These are phyloP conservation scores for Drosophila colorata DNA, from an alignment of 2,888 invertebrate species.

Conservation along the genomic window DNA sequence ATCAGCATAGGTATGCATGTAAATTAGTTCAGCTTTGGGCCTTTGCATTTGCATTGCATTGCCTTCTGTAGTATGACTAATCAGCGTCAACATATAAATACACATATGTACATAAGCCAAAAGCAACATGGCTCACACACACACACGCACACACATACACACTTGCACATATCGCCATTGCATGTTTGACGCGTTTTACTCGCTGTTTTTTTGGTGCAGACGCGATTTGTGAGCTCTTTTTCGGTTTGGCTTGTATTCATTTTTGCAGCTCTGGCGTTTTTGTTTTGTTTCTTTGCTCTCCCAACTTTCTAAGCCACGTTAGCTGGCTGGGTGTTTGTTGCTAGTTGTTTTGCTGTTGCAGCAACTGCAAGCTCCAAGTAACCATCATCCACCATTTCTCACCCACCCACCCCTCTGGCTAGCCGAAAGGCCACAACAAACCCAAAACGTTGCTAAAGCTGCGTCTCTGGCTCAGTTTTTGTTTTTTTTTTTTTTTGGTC, in stretches of 20 bases:
- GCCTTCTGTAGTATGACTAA: slow-evolving; percentile 69
- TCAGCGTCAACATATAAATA: slow-evolving; percentile 35
- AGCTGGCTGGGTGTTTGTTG: slow-evolving; percentile 13
- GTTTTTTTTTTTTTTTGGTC: slow-evolving; percentile 57
- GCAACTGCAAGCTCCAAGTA: slow-evolving; percentile 31
- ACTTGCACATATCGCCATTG: slow-evolving; percentile 31
- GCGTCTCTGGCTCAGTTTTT: slow-evolving; percentile 7
- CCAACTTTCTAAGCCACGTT: slow-evolving; percentile 56
- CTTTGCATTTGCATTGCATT: slow-evolving; percentile 40
- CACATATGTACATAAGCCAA: slow-evolving; percentile 15
- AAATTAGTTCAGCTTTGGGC: slow-evolving; percentile 69
- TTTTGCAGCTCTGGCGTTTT: slow-evolving; percentile 34
- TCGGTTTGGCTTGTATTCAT: slow-evolving; percentile 35
- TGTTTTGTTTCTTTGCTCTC: slow-evolving; percentile 35
- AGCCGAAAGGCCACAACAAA: slow-evolving; percentile 49
- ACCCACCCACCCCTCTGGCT: slow-evolving; percentile 29
- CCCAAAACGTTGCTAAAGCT: slow-evolving; percentile 30
- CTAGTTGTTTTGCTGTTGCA: slow-evolving; percentile 13
- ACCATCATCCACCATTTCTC: slow-evolving; percentile 10
- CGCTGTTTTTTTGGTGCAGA: slow-evolving; percentile 18
- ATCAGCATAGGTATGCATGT: slow-evolving; percentile 55
- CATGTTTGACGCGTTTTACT: slow-evolving; percentile 52
- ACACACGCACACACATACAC: slow-evolving; percentile 15
- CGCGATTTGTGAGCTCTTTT: slow-evolving; percentile 45
- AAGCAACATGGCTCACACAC: slow-evolving; percentile 24